A percentile compares a stretch with the other conserved stretches of the same genome.
Evolutionary conservation across 2,888 invertebrate species (phyloP).

Genomic region (Agelastica alni): DNA sequence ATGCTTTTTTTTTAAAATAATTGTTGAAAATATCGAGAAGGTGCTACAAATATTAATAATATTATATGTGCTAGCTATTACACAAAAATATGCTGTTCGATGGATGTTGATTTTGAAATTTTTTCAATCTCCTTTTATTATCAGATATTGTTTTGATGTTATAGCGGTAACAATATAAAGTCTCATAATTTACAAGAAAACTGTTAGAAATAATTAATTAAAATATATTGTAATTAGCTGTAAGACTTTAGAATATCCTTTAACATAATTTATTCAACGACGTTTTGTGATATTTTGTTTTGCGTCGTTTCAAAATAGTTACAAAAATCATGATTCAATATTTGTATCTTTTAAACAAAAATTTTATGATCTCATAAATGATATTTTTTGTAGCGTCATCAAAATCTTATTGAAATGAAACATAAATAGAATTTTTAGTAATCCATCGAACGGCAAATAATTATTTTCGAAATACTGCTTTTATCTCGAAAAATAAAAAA

Average conservation of each 20-base stretch:
- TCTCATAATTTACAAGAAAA: not conserved
- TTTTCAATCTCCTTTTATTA: not conserved
- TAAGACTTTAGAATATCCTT: too few species aligned
- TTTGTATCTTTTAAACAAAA: slow-evolving; percentile 2
- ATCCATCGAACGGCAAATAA: slow-evolving; percentile 6
- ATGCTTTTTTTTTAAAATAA: not conserved
- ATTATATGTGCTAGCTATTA: slow-evolving; percentile 22
- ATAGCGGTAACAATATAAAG: not conserved
- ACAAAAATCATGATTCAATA: not conserved
- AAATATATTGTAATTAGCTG: too few species aligned
- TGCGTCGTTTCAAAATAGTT: slow-evolving; percentile 4
- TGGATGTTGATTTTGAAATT: too few species aligned
- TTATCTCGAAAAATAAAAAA: slow-evolving; percentile 9
- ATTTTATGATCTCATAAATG: slow-evolving; percentile 9
- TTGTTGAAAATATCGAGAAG: slow-evolving; percentile 4
- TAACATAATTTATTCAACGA: too few species aligned
- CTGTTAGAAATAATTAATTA: not conserved
- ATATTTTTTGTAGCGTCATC: slow-evolving; percentile 6
- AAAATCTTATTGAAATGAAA: too few species aligned
- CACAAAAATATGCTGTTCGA: slow-evolving; percentile 17
- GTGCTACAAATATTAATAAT: slow-evolving; percentile 7
- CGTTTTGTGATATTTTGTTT: slow-evolving; percentile 16
- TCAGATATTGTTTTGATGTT: not conserved
- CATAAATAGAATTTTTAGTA: not conserved
- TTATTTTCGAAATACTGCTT: slow-evolving; percentile 17